Base-by-base conservation (phyloP, 2,888 invertebrate species). In the Cephus pygmeus region DNA sequence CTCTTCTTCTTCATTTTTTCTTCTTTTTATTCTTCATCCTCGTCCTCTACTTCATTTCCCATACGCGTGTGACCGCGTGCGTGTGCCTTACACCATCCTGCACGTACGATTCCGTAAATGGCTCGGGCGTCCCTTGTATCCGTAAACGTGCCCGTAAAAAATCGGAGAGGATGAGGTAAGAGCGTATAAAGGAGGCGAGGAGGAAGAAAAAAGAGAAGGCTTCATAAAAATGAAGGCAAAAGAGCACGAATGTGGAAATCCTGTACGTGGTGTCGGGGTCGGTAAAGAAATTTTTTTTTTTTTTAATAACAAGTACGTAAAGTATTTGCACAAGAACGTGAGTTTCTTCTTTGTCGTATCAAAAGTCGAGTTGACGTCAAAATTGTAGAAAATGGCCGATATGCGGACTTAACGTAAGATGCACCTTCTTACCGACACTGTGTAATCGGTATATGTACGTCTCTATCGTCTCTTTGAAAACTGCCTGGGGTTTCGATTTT, bases 391-490 rank as follows among this genome's bases (percentile, higher is more conserved):
- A 56, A 56, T 56, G 23, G 56, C 23, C 23, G 56, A 23, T 23
- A 23, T 9, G 56, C 56, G 56, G 15, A 56, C 56, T 56, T 23
- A 23, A 15, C 23, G 6, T 56, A 56, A 56, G 56, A 23, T 56
- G 2, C 23, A 23, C 56, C 9, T 56, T 56, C 56, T 56, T 56
- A 23, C 56, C 56, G 56, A 56, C 56, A 56, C 56, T 56, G 56
- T 15, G 56, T 56, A 56, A 56, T 56, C 56, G 56, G 9, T 56
- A 56, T 56, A 9, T 56, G 75, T 77, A 74, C 73, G 74, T 79
- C 75, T 80, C 77, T 80, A 81, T 81, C 80, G 71, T 15, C 69
- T 68, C 76, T 56, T 33, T 73, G 73, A 71, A 78, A 80, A 56
- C 77, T 79, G 71, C 75, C 73, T 76, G 34, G 73, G 69, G 73